A percentile compares a stretch with the other conserved stretches of the same genome.
These are phyloP conservation scores for Thereva nobilitata DNA, from an alignment of 2,888 invertebrate species.

Conservation along the genomic window DNA sequence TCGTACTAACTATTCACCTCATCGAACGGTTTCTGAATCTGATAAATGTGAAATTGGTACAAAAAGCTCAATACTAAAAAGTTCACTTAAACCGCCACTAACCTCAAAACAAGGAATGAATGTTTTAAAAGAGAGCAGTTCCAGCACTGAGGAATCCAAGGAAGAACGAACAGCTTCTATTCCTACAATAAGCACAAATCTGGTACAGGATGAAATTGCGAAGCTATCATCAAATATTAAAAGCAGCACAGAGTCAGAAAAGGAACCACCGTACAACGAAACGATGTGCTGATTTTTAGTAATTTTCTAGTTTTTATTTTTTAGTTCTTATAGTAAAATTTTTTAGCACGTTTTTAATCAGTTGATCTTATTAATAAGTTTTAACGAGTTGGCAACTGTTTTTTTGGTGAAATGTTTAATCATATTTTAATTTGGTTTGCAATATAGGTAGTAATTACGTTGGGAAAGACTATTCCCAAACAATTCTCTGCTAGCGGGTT, in stretches of 20 bases:
- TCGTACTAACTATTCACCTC: slow-evolving; percentile 52
- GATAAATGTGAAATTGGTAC: slow-evolving; percentile 39
- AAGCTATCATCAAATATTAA: slow-evolving; percentile 58
- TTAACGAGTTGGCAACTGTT: too few species aligned
- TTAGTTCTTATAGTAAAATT: too few species aligned
- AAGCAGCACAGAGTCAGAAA: slow-evolving; percentile 58
- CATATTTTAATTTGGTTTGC: too few species aligned
- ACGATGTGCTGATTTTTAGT: slow-evolving; percentile 57
- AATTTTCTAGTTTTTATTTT: background rate
- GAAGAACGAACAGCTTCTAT: slow-evolving; percentile 49
- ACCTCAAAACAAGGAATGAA: slow-evolving; percentile 54
- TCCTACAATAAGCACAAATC: slow-evolving; percentile 57
- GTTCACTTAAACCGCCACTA: slow-evolving; percentile 50
- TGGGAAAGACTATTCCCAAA: too few species aligned
- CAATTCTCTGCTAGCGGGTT: too few species aligned
- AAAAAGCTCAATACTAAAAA: slow-evolving; percentile 39
- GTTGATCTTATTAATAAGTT: too few species aligned
- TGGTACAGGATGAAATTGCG: slow-evolving; percentile 59
- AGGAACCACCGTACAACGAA: slow-evolving; percentile 58
- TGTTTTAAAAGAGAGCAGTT: slow-evolving; percentile 57
- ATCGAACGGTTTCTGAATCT: slow-evolving; percentile 46
- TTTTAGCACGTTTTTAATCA: too few species aligned
- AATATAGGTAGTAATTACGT: too few species aligned
- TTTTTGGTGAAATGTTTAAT: too few species aligned
- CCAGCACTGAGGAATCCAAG: slow-evolving; percentile 58